A percentile compares a stretch with the other conserved stretches of the same genome.
These are phyloP conservation scores for Matsumurasca onukii DNA, from an alignment of 1,140 invertebrate species.

Conservation along the genomic window DNA sequence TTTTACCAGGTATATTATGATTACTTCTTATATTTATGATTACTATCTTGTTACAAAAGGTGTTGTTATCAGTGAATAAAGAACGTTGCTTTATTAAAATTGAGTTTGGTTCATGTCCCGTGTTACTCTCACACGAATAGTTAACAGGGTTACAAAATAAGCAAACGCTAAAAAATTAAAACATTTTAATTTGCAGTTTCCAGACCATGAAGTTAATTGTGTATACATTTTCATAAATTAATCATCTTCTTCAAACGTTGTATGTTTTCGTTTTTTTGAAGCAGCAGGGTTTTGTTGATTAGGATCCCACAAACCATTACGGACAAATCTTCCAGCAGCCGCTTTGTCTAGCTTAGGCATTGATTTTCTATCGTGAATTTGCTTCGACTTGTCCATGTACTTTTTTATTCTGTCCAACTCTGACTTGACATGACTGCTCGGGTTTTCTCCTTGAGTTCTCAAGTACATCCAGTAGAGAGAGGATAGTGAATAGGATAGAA, in stretches of 20 bases:
- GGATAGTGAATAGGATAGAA: conserved; percentile 56
- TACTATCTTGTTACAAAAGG: too few relatives aligned
- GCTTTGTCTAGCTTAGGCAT: conserved; percentile 55
- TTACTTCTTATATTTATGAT: too few relatives aligned
- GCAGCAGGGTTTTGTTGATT: conserved; percentile 33
- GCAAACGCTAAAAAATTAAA: too few relatives aligned
- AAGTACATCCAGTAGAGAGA: conserved; percentile 60
- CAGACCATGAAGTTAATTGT: too few relatives aligned
- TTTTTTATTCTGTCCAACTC: conserved; percentile 57
- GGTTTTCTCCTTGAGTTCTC: conserved; percentile 55
- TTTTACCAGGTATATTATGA: too few relatives aligned
- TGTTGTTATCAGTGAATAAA: too few relatives aligned
- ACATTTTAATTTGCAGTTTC: too few relatives aligned
- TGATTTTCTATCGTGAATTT: conserved; percentile 54
- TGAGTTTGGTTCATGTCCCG: too few relatives aligned
- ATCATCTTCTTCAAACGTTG: conserved; percentile 10
- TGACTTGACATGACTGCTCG: conserved; percentile 38
- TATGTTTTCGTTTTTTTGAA: conserved; percentile 17
- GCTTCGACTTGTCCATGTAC: conserved; percentile 57
- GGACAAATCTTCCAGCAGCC: conserved; percentile 59
- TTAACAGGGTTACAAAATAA: too few relatives aligned
- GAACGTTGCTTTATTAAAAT: too few relatives aligned
- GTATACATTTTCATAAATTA: too few relatives aligned
- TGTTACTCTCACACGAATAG: too few relatives aligned
- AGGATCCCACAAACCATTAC: conserved; percentile 56